Evolutionary conservation across 2,888 invertebrate genomes (phyloP).

Genomic region (Drosophila parthenogenetica): DNA sequence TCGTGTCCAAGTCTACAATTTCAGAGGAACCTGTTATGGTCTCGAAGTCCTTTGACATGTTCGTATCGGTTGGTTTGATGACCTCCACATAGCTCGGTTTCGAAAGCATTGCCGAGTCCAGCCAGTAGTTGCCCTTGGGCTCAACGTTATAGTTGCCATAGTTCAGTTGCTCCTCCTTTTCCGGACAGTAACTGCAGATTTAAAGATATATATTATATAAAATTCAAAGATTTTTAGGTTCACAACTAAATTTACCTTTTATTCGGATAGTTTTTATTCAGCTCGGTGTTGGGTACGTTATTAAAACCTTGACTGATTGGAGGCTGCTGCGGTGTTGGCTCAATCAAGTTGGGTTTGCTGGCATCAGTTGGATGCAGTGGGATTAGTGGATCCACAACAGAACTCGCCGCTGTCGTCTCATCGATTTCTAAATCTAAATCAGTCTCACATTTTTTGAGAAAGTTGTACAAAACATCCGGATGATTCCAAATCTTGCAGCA

Average conservation of each 20-base stretch:
- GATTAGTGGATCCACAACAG: conserved; percentile 54
- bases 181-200: conserved; percentile 42
- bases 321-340: background rate
- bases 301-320: conserved; percentile 7
- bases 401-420: conserved; percentile 83
- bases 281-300: conserved; percentile 38
- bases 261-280: conserved; percentile 53
- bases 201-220: background rate
- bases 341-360: conserved; percentile 14
- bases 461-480: conserved; percentile 95
- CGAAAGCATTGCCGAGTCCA: conserved; percentile 68
- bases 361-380: conserved; percentile 1
- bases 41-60: conserved; percentile 64
- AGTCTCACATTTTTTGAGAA: conserved; percentile 92
- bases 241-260: conserved; percentile 50
- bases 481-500: conserved; percentile 99
- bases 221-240: background rate
- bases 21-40: conserved; percentile 81
- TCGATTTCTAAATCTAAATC: conserved; percentile 93
- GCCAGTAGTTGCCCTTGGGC: conserved; percentile 71
- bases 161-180: conserved; percentile 61
- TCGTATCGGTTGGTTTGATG: conserved; percentile 64
- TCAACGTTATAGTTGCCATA: conserved; percentile 50
- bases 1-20: conserved; percentile 84
- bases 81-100: conserved; percentile 81